A percentile compares a stretch with the other conserved stretches of the same genome.
Conservation (phyloP, 1,140 invertebrate genomes). For the Lepidurus packardi region DNA sequence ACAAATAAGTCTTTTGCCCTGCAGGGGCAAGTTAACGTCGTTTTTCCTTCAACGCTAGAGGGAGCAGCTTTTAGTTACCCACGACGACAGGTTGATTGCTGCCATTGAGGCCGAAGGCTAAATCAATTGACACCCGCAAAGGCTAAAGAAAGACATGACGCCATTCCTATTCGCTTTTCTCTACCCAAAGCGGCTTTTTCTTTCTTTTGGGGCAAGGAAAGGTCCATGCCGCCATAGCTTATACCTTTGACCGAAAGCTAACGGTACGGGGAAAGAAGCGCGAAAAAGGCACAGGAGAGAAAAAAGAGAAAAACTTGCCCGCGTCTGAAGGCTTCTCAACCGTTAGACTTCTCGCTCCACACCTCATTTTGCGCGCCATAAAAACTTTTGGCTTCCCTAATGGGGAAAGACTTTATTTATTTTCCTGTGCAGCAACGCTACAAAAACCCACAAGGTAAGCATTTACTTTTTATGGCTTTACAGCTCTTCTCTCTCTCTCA, state of each 20-base stretch:
- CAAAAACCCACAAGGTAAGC: slow-evolving; percentile 18
- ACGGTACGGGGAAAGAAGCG: background rate
- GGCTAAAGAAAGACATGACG: background rate
- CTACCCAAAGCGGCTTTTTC: background rate
- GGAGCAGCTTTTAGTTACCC: slow-evolving; percentile 12
- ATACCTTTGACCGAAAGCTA: background rate
- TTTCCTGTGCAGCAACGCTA: background rate
- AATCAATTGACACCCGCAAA: slow-evolving; percentile 18
- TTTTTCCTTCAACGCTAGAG: slow-evolving; percentile 13
- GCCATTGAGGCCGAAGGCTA: slow-evolving; percentile 20
- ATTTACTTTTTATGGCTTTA: background rate
- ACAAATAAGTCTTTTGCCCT: background rate
- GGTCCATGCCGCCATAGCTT: background rate
- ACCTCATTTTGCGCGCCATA: slow-evolving; percentile 21
- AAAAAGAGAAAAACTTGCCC: slow-evolving; percentile 7
- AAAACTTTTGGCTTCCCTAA: slow-evolving; percentile 22
- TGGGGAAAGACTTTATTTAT: slow-evolving; percentile 17
- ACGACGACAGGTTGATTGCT: slow-evolving; percentile 21
- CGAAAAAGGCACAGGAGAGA: background rate
- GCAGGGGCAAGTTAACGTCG: slow-evolving; percentile 8
- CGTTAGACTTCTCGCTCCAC: slow-evolving; percentile 1
- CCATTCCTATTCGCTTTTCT: background rate
- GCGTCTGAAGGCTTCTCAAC: background rate
- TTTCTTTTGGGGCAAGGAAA: background rate
- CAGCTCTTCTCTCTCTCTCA: background rate